phyloP scores from a whole-genome alignment of 2,797 vertebrate genomes.

The Pseudopleuronectes americanus region DNA sequence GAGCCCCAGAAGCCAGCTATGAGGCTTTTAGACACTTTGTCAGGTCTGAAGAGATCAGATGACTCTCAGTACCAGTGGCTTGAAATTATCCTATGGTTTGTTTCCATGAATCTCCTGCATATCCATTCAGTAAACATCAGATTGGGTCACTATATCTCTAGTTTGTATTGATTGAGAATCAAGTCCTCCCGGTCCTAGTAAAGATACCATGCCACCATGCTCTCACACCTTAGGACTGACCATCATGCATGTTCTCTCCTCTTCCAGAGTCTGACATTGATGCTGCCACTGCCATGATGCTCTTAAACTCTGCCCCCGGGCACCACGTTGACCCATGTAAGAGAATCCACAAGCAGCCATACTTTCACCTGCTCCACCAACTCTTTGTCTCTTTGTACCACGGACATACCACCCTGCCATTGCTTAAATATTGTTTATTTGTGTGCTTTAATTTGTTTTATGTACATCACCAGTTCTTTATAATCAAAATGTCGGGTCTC shows the following conservation, averaged over 20 bases:
- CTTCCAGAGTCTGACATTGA: constrained; percentile 98
- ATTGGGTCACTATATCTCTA: constrained; percentile 10
- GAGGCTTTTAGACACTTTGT: constrained; percentile 81
- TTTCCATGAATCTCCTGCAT: constrained; percentile 35
- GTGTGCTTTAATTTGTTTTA: constrained; percentile 58
- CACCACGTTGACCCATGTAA: constrained; percentile 97
- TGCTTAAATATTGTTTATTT: constrained; percentile 63
- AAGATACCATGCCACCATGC: constrained; percentile 60
- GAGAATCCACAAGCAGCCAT: constrained; percentile 77
- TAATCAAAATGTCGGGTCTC: constrained; percentile 13
- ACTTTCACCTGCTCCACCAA: constrained; percentile 46
- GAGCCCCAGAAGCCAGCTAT: constrained; percentile 79
- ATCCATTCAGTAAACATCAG: constrained; percentile 23
- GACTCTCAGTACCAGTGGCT: constrained; percentile 56
- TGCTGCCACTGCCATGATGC: constrained; percentile 99
- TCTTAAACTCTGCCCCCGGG: constrained; percentile 99
- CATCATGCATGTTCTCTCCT: constrained; percentile 87
- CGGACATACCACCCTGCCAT: constrained; percentile 66
- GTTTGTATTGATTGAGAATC: constrained; percentile 20
- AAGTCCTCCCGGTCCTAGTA: constrained; percentile 43
- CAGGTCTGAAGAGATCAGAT: constrained; percentile 73
- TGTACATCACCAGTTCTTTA: constrained; percentile 25
- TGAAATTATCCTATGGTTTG: constrained; percentile 46
- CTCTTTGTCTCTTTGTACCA: constrained; percentile 44
- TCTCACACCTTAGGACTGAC: constrained; percentile 77